phyloP scores from a whole-genome alignment of 2,113 vertebrate genomes.

The Potamarius usumacintae region DNA sequence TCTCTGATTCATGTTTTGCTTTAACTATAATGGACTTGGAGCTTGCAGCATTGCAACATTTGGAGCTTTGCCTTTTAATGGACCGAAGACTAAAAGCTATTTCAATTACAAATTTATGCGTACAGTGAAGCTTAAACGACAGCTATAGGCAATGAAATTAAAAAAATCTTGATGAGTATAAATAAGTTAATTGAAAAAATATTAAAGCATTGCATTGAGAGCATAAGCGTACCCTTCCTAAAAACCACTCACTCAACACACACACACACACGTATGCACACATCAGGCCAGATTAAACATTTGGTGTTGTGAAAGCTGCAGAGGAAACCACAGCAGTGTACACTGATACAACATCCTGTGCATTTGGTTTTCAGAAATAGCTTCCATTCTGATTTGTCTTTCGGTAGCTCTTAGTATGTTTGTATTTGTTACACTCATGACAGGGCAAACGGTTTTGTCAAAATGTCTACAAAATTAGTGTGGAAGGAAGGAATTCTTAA shows the following conservation, averaged over 20 bases:
- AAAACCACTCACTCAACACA: neutral
- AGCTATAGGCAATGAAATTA: neutral
- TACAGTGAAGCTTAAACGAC: neutral
- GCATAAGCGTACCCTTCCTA: neutral
- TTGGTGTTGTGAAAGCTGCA: neutral
- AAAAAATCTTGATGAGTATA: neutral
- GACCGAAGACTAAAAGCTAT: no score
- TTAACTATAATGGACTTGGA: constrained; percentile 60
- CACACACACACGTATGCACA: neutral
- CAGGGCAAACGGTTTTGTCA: neutral
- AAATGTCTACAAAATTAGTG: neutral
- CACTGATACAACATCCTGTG: neutral
- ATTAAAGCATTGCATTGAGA: neutral
- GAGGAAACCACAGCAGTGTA: neutral
- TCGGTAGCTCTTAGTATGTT: neutral
- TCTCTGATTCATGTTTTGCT: constrained; percentile 54
- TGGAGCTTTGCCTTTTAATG: no score
- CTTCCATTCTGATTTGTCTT: neutral
- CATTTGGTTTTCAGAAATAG: neutral
- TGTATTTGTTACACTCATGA: neutral
- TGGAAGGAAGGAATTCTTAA: neutral
- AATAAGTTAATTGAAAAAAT: neutral
- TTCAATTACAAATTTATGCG: neutral
- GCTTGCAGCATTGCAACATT: neutral
- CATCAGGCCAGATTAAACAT: neutral